phyloP scores from a whole-genome alignment of 2,113 vertebrate genomes.

The Percina caprodes region DNA sequence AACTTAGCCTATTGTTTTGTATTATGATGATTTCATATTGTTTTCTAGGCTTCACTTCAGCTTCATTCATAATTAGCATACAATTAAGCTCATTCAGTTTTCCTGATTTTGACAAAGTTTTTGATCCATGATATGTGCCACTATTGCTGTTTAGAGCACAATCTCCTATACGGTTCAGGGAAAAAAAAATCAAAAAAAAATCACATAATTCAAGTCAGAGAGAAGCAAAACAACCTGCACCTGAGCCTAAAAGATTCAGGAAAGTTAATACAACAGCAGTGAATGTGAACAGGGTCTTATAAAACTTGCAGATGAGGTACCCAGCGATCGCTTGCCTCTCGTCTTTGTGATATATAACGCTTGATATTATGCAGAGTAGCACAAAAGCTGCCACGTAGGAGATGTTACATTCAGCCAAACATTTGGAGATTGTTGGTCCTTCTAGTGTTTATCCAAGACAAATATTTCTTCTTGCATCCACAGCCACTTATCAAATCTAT shows the following conservation, averaged over 20 bases:
- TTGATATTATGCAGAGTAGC: not conserved
- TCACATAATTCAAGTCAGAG: slow-evolving; percentile 39
- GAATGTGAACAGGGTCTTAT: slow-evolving; percentile 5
- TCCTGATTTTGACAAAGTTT: not conserved
- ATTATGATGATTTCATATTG: not conserved
- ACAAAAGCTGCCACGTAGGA: not conserved
- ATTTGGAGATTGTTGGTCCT: not conserved
- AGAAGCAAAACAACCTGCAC: slow-evolving; percentile 12
- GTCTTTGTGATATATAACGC: not conserved
- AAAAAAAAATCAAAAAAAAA: not conserved
- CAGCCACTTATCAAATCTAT: not conserved
- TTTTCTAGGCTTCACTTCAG: slow-evolving; percentile 1
- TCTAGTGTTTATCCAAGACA: not conserved
- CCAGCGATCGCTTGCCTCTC: not conserved
- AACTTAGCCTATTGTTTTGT: not conserved
- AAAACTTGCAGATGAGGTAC: slow-evolving; percentile 37
- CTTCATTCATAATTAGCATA: slow-evolving; percentile 16
- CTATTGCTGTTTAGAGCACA: not conserved
- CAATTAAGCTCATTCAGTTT: not conserved
- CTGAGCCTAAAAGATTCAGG: slow-evolving; percentile 20
- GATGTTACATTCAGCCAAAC: slow-evolving; percentile 6
- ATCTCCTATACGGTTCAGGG: not conserved
- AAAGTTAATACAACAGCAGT: slow-evolving; percentile 52
- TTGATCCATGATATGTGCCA: not conserved
- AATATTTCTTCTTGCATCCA: not conserved